Base-by-base conservation (phyloP, 2,888 invertebrate species). In the Oscheius sp. region DNA sequence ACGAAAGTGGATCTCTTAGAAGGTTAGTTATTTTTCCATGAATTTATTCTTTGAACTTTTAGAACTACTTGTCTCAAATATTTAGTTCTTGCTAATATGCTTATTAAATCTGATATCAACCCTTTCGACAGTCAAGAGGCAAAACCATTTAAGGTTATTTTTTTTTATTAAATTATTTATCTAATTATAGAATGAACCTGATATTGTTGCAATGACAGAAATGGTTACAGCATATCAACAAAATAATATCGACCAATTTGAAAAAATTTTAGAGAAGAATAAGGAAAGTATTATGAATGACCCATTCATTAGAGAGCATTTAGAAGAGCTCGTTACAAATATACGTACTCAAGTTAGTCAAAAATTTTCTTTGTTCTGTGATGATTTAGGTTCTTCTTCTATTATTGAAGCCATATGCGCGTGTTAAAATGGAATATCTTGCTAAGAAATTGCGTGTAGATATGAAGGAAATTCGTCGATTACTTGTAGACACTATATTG, bases 111-210 rank as follows among this genome's bases (percentile, higher is more conserved):
- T 3, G 96, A 95, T 38, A 98, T 98, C 77, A 98, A 98, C 89
- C 98, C 98, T 0, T 98, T 98, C 87, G 98, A 98, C 88, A 96
- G 96, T 0, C 97, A 98, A 89, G 98, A 98, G 89, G 97, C 97
- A 0, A 98, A 98, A 87, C 97, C 98, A 0, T 98, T 98, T 87
- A 97, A 96, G 74, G 74, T 72, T 33, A 6, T 28, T 28, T 47
- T 47, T 36, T 36, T 8, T 14, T 9, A 36, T 8, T 36, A 36
- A 36, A 36, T 9, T 36, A 9, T 36, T 36, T 32, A 36, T 44
- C 8, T 14, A 26, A 41, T 54, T 70, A 22, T 67, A 78, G 89
- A 97, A 97, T 87, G 97, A 98, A 89, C 95, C 96, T 0, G 97
- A 98, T 89, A 97, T 98, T 82, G 89, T 97, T 78, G 97, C 97